These are phyloP conservation scores for Acipenser transmontanus DNA, from an alignment of 2,797 vertebrate species.

Conservation along the genomic window DNA sequence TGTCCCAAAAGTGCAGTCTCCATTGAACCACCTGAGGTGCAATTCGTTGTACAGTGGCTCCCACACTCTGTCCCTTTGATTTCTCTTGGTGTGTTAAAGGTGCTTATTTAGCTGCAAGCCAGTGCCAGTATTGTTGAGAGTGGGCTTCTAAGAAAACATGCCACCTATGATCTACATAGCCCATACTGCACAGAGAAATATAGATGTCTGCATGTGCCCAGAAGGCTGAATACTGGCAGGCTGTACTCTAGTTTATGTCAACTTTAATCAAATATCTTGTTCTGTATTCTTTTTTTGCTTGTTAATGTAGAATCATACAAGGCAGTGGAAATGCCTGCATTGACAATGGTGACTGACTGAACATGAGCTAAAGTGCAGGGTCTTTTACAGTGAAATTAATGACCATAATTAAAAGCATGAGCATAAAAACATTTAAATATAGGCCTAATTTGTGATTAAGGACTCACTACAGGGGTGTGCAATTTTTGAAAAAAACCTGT, in stretches of 20 bases:
- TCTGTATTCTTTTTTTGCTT: background rate
- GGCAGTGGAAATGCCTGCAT: too few relatives aligned
- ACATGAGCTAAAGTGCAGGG: too few relatives aligned
- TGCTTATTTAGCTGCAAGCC: background rate
- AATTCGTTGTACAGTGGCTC: background rate
- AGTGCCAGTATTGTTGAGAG: background rate
- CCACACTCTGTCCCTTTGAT: slow-evolving; percentile 8
- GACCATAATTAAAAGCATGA: too few relatives aligned
- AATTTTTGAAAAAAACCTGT: too few relatives aligned
- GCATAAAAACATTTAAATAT: too few relatives aligned
- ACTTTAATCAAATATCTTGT: background rate
- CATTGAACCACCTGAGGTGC: background rate
- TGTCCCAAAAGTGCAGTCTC: background rate
- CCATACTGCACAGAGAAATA: background rate
- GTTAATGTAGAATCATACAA: too few relatives aligned
- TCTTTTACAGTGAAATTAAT: too few relatives aligned
- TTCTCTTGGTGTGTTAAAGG: background rate
- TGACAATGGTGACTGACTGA: too few relatives aligned
- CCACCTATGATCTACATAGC: background rate
- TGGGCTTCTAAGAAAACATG: slow-evolving; percentile 2
- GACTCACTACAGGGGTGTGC: too few relatives aligned
- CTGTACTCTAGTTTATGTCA: background rate
- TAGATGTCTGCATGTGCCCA: background rate
- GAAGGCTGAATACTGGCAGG: background rate
- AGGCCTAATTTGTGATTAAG: too few relatives aligned